These are phyloP conservation scores for Dasypolia templi DNA, from an alignment of 2,888 invertebrate genomes.

Conservation along the genomic window DNA sequence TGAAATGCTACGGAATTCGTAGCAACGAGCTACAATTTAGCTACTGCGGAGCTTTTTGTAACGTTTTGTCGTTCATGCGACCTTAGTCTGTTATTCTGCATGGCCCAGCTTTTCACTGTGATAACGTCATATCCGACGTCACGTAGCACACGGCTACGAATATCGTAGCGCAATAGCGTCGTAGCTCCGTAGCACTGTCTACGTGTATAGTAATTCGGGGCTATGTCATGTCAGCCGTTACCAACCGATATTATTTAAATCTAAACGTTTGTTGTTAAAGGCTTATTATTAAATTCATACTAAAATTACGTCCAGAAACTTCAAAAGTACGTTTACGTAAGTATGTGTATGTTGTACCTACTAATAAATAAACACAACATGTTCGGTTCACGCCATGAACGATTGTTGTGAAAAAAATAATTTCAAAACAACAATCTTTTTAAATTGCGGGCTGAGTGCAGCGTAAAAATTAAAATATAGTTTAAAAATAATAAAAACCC, in stretches of 20 bases:
- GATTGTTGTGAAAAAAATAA: too few relatives aligned
- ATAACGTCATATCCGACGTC: slow-evolving; percentile 25
- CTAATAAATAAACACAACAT: too few relatives aligned
- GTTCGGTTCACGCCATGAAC: too few relatives aligned
- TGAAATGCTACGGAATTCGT: background rate
- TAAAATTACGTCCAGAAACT: background rate
- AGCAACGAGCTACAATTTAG: background rate
- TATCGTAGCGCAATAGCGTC: slow-evolving; percentile 21
- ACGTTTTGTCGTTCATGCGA: slow-evolving; percentile 12
- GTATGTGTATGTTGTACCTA: too few relatives aligned
- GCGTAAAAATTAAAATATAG: too few relatives aligned
- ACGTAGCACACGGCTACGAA: slow-evolving; percentile 28
- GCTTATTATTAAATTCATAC: background rate
- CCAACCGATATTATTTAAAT: background rate
- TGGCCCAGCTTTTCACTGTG: slow-evolving; percentile 13
- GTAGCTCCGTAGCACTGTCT: background rate
- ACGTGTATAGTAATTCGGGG: background rate
- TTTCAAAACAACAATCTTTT: background rate
- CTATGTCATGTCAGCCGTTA: too few relatives aligned
- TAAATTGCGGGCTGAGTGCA: background rate
- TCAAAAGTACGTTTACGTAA: background rate
- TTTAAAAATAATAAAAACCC: too few relatives aligned
- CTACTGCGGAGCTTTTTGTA: background rate
- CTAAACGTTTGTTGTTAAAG: background rate
- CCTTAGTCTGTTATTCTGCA: slow-evolving; percentile 43